These are phyloP conservation scores for Hippocampus zosterae DNA, from an alignment of 2,113 vertebrate genomes.

Conservation along the genomic window DNA sequence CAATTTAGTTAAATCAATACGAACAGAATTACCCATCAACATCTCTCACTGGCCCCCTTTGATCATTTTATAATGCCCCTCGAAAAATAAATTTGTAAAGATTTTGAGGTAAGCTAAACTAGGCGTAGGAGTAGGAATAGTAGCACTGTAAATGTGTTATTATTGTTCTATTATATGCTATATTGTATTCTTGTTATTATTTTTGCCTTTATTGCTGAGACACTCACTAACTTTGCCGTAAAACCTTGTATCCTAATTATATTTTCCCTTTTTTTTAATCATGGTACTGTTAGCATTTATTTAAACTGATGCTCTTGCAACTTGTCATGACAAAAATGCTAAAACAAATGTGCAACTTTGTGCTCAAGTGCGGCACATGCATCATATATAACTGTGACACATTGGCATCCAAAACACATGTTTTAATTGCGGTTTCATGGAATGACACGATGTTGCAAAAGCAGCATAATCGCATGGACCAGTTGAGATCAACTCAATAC, in stretches of 20 bases:
- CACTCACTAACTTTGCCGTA: neutral
- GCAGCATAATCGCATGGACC: constrained; percentile 22
- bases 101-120: too few relatives aligned
- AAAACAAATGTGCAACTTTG: neutral
- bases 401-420: neutral
- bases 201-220: neutral
- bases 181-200: neutral
- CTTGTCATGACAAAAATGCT: neutral
- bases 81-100: too few relatives aligned
- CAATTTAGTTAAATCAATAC: neutral
- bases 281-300: neutral
- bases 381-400: constrained; percentile 1
- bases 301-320: neutral
- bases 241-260: neutral
- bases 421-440: constrained; percentile 12
- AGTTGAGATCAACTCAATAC: constrained; percentile 37
- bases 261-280: too few relatives aligned
- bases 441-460: constrained; percentile 18
- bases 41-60: neutral
- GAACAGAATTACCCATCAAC: neutral
- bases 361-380: constrained; percentile 3
- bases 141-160: neutral
- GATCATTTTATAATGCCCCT: too few relatives aligned
- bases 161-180: too few relatives aligned
- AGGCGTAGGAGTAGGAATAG: neutral